Evolutionary conservation across 2,113 vertebrate genomes (phyloP).

Genomic region (Cervus canadensis): DNA sequence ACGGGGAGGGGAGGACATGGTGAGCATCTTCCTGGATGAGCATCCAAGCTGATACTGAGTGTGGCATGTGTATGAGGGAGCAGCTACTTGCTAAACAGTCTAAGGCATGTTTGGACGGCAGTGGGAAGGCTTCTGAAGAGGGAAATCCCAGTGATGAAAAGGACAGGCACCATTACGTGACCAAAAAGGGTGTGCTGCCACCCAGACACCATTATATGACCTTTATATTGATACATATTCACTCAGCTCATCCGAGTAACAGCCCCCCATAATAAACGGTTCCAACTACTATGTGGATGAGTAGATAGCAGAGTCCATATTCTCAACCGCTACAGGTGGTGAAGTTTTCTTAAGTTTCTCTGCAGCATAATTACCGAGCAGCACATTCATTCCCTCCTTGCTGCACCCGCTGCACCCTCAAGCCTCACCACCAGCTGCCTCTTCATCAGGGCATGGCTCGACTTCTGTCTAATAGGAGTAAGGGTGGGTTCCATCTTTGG

Average conservation of each 20-base stretch:
- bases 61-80: not conserved
- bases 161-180: not conserved
- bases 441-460: fast-evolving
- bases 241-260: not conserved
- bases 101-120: not conserved
- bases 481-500: not conserved
- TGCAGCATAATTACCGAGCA: not conserved
- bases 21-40: not conserved
- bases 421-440: fast-evolving
- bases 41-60: not conserved
- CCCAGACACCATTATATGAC: not conserved
- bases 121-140: not conserved
- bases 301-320: not conserved
- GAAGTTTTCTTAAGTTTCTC: not conserved
- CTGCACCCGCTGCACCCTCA: fast-evolving
- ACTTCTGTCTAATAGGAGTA: not conserved
- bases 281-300: not conserved
- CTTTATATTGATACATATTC: not conserved
- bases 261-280: not conserved
- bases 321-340: not conserved
- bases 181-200: not conserved
- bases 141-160: not conserved
- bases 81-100: not conserved
- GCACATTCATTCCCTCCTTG: fast-evolving
- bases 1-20: not conserved